A percentile compares a stretch with the other conserved stretches of the same genome.
Conservation (phyloP, 2,797 vertebrate genomes). For the Peromyscus eremicus region DNA sequence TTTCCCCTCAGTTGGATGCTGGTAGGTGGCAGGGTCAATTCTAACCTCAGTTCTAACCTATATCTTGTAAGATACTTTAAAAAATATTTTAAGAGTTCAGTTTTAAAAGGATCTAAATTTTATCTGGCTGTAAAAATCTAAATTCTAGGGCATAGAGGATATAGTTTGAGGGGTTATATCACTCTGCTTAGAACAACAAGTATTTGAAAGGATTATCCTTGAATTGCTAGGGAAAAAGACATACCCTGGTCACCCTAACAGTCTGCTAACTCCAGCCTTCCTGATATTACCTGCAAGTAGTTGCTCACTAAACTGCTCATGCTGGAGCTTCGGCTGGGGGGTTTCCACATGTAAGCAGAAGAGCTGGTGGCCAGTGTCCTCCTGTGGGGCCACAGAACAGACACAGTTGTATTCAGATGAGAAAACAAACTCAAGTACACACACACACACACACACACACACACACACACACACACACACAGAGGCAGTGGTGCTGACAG, state of each 20-base stretch:
- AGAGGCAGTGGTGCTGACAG: background rate
- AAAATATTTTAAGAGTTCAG: slow-evolving; percentile 11
- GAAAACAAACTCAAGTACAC: background rate
- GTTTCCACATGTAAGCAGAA: slow-evolving; percentile 94
- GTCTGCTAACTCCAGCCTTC: background rate
- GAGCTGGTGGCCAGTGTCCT: slow-evolving; percentile 93
- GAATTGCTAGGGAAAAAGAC: background rate
- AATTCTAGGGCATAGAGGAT: background rate
- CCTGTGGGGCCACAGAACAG: slow-evolving; percentile 86
- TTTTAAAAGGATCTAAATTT: slow-evolving; percentile 4
- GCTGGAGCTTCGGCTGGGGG: slow-evolving; percentile 97
- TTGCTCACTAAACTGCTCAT: slow-evolving; percentile 96
- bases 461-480: background rate
- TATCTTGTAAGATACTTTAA: slow-evolving; percentile 23
- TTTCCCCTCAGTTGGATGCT: background rate
- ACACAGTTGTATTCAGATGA: background rate
- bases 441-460: background rate
- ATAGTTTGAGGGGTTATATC: background rate
- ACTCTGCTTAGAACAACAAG: background rate
- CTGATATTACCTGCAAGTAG: slow-evolving; percentile 93
- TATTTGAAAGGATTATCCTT: background rate
- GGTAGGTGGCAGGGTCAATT: background rate
- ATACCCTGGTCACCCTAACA: accelerated
- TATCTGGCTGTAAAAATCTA: background rate
- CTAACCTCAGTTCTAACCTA: background rate